Percentiles rank a stretch among this genome's conserved stretches.
These are phyloP conservation scores for Hesperophylax magnus DNA, from an alignment of 1,140 invertebrate species.

Conservation along the genomic window DNA sequence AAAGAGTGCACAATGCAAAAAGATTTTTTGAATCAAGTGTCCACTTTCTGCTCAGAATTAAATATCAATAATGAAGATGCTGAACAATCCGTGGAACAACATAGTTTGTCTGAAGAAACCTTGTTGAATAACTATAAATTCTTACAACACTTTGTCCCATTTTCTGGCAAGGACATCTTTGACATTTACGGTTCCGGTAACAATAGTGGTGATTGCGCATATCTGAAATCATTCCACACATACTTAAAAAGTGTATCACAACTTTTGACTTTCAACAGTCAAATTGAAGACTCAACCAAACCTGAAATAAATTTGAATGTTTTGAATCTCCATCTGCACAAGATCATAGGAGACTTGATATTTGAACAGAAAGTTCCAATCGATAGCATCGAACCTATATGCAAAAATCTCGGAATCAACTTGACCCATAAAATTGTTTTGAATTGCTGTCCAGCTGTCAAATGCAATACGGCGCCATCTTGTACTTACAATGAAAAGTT, in stretches of 20 bases:
- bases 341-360: constrained; percentile 68
- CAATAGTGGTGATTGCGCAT: constrained; percentile 62
- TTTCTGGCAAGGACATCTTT: constrained; percentile 64
- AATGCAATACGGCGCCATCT: constrained; percentile 60
- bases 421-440: constrained; percentile 68
- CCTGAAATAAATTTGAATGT: constrained; percentile 61
- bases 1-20: constrained; percentile 68
- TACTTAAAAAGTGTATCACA: constrained; percentile 66
- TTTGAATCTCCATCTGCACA: constrained; percentile 64
- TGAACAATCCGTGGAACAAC: constrained; percentile 60
- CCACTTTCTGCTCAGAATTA: constrained; percentile 54
- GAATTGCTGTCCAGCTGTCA: constrained; percentile 68
- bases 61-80: constrained; percentile 61
- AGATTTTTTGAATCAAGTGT: constrained; percentile 65
- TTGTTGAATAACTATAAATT: neutral
- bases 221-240: constrained; percentile 67
- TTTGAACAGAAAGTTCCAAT: constrained; percentile 65
- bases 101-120: constrained; percentile 22
- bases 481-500: constrained; percentile 64
- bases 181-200: constrained; percentile 61
- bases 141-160: neutral
- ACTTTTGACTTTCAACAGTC: constrained; percentile 62
- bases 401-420: constrained; percentile 68
- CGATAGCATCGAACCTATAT: constrained; percentile 66
- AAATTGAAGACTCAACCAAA: constrained; percentile 49